Base-by-base conservation (phyloP, 2,113 vertebrate genomes). In the Rhegmatorhina hoffmannsi region DNA sequence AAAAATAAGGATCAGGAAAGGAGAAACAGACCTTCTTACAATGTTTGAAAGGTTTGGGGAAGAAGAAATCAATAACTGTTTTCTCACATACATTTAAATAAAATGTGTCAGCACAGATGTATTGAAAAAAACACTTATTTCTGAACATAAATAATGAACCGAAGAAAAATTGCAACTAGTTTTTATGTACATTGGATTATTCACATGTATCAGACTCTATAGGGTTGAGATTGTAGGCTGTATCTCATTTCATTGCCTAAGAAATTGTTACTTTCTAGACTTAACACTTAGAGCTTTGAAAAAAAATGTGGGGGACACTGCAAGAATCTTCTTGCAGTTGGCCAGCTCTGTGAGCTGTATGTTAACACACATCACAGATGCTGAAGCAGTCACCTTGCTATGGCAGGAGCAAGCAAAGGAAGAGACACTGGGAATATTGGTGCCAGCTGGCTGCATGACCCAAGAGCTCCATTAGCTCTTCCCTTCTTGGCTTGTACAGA, bases 281-380 rank as follows among this genome's bases (percentile, higher is more conserved):
- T 53, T 29, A 69, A 19, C 16, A 59, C 15, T 36, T 53, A 60
- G 4, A 67, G 11, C 14, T 53, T 12, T 58, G 53, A 46, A 34
- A 6, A 56, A 63, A 80, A 18, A 4, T 11, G 14, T 26, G 44
- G 12, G 12, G 17, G 8, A 49, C 25, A 47, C 16, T 72, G 17
- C 46, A 80, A 47, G 31, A 15, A 11, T 66, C 21, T 60, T 58
- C 64, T 64, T 68, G 62, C 8, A 63, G 44, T 17, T 62, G 7
- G 20, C 14, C 23, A 29, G 3, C 3, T 84, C 16, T 13, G 9
- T 87, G 43, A 40, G 46, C 11, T 60, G 50, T 4, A 2, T 8
- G 12, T 55, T 44, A 33, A 16, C 2, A 3, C 18, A 55, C 0
- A 0, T n/a, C 23, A 43, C 11, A 24, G 29, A 10, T 49, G 31